Percentiles rank a stretch among this genome's conserved stretches.
These are phyloP conservation scores for Pseudococcus viburni DNA, from an alignment of 2,888 invertebrate species.

Conservation along the genomic window DNA sequence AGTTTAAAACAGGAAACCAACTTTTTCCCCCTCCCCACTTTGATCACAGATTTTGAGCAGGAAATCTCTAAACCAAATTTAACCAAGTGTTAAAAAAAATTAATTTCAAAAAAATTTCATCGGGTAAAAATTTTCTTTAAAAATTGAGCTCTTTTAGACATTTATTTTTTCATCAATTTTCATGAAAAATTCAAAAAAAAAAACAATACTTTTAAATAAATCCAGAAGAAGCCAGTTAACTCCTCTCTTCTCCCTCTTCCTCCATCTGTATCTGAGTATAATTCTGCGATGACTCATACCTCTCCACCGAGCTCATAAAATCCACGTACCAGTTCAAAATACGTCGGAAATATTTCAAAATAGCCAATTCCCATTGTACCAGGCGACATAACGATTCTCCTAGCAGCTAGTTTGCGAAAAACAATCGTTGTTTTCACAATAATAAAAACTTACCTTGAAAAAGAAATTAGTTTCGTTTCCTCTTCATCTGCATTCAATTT, in stretches of 20 bases:
- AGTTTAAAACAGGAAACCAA: too few species aligned
- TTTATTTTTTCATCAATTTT: too few species aligned
- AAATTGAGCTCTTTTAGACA: too few species aligned
- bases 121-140: too few species aligned
- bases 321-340: not conserved
- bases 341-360: not conserved
- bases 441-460: conserved; percentile 12
- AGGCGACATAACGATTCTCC: not conserved
- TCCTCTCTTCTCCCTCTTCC: not conserved
- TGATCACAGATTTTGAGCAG: too few species aligned
- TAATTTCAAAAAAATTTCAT: too few species aligned
- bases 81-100: too few species aligned
- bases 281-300: not conserved
- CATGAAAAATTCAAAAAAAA: too few species aligned
- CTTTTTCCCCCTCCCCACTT: too few species aligned
- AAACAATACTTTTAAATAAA: too few species aligned
- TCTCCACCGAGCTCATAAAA: not conserved
- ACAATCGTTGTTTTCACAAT: conserved; percentile 11
- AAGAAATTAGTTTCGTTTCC: conserved; percentile 47
- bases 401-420: not conserved
- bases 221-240: not conserved
- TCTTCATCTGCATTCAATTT: not conserved
- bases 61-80: too few species aligned
- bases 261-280: not conserved
- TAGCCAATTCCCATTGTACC: not conserved